Evolutionary conservation across 2,888 invertebrate genomes (phyloP).

Genomic region (Eupithecia exiguata): DNA sequence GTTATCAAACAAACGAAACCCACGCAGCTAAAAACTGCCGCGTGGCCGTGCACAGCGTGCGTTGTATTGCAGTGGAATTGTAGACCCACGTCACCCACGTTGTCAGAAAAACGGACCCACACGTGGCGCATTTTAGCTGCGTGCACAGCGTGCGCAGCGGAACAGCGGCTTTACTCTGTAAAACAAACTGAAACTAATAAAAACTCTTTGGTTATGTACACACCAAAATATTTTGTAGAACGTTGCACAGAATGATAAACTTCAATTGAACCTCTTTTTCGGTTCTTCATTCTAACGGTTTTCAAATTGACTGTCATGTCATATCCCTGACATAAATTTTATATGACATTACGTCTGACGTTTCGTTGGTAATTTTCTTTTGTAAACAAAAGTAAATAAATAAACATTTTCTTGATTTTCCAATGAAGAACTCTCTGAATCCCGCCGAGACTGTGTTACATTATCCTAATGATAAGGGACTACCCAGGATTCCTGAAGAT

Average conservation of each 20-base stretch:
- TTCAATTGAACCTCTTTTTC: not conserved
- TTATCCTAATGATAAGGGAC: conserved; percentile 21
- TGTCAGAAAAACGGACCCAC: no score
- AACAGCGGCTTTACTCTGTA: no score
- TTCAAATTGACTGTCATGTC: not conserved
- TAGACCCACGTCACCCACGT: no score
- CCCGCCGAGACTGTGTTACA: conserved; percentile 7
- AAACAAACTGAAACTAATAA: not conserved
- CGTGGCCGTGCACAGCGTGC: no score
- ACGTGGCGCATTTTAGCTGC: no score
- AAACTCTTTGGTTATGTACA: not conserved
- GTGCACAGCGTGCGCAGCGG: no score
- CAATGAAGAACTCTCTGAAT: conserved; percentile 26
- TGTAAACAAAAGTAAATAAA: conserved; percentile 21
- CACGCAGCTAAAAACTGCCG: no score
- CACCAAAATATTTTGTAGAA: not conserved
- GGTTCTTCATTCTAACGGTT: not conserved
- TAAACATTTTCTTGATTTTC: conserved; percentile 17
- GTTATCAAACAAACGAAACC: no score
- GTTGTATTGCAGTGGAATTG: no score
- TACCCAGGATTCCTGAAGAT: conserved; percentile 10
- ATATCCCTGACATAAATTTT: not conserved
- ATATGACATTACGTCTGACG: conserved; percentile 12
- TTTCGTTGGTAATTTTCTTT: conserved; percentile 6
- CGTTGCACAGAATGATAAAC: not conserved